Percentiles rank a stretch among this genome's conserved stretches.
Conservation (phyloP, 2,888 invertebrate species). For the Oligia strigilis region DNA sequence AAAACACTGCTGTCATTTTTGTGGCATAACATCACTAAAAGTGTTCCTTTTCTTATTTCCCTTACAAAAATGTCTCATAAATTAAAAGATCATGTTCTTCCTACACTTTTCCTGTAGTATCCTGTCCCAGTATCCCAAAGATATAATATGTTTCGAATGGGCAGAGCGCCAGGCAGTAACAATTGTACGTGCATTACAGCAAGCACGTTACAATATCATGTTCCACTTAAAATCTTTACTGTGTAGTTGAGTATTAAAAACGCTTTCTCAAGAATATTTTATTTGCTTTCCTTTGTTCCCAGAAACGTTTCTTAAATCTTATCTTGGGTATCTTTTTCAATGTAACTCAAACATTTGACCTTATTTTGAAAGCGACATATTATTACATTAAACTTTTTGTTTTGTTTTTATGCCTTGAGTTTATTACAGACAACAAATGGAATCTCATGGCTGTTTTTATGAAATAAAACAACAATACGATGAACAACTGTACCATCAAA, state of each 20-base stretch:
- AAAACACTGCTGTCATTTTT: neutral
- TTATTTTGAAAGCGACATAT: neutral
- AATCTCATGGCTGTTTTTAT: neutral
- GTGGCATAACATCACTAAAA: neutral
- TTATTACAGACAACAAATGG: neutral
- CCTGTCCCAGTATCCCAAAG: slow-evolving; percentile 4
- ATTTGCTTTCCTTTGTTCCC: neutral
- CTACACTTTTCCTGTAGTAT: slow-evolving; percentile 2
- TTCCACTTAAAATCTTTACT: slow-evolving; percentile 27
- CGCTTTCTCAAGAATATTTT: neutral
- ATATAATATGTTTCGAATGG: slow-evolving; percentile 22
- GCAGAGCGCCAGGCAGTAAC: slow-evolving; percentile 45
- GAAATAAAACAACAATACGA: neutral
- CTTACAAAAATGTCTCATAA: neutral
- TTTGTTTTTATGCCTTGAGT: neutral
- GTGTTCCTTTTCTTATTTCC: neutral
- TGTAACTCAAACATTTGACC: neutral
- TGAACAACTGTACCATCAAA: neutral
- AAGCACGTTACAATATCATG: slow-evolving; percentile 18
- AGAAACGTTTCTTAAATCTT: neutral
- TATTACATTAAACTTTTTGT: neutral
- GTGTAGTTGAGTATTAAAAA: neutral
- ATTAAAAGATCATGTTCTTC: slow-evolving; percentile 20
- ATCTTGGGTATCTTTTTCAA: neutral
- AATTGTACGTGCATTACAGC: slow-evolving; percentile 47